These are phyloP conservation scores for Psammodynastes pulverulentus DNA, from an alignment of 2,113 vertebrate genomes.

Conservation along the genomic window DNA sequence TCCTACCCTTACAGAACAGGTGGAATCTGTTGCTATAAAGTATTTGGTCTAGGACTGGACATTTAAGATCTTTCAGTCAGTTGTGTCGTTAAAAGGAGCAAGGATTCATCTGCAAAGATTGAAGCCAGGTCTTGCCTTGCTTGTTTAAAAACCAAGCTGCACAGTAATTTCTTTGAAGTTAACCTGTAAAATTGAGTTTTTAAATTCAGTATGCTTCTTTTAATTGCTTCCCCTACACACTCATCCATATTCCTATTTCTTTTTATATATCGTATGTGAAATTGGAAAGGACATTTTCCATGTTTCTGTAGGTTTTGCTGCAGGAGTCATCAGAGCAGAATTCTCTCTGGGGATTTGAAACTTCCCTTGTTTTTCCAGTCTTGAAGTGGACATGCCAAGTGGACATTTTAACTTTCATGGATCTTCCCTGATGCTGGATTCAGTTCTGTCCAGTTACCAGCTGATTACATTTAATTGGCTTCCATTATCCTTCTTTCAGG, in stretches of 20 bases:
- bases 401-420: background rate
- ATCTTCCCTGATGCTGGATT: background rate
- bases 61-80: background rate
- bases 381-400: no score
- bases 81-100: background rate
- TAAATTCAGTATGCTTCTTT: background rate
- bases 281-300: background rate
- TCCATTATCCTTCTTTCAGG: background rate
- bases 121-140: background rate
- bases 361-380: background rate
- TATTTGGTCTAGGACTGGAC: background rate
- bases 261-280: background rate
- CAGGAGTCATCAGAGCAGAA: background rate
- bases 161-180: background rate
- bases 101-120: background rate
- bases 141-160: background rate
- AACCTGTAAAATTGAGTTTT: background rate
- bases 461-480: background rate
- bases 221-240: background rate
- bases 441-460: background rate
- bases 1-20: background rate
- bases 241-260: background rate
- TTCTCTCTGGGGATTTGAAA: background rate
- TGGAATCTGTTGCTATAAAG: background rate
- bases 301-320: background rate